Evolutionary conservation across 2,113 vertebrate species (phyloP), one percentile per base, ranked within the genome.

Genomic region (Silurus glanis): DNA sequence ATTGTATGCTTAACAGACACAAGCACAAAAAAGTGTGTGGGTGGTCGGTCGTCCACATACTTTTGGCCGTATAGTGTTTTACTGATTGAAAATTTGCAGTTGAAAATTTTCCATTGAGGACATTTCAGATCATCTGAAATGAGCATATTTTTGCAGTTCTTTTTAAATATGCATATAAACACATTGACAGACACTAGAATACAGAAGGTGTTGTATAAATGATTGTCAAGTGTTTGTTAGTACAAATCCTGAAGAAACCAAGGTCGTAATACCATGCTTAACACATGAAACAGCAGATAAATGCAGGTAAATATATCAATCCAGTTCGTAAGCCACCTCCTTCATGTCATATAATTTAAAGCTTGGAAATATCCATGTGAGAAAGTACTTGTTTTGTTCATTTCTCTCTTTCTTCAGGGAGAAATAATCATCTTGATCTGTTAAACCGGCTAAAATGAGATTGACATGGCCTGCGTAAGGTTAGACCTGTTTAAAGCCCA

Each of bases 381-480:
- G 66, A 85, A 85, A 69, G 75, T 62, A 56, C 75, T 58, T 74
- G 56, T 64, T 76, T 85, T 83, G 85, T 85, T 89, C 89, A 75
- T 87, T 86, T 87, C 81, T 84, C 75, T 72, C 71, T 87, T 89
- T 88, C 85, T 90, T 87, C 55, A 81, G 55, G 80, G 49, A 85
- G 53, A 91, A 92, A 87, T 86, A 87, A 80, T 91, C 91, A 92
- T 86, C 89, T 92, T 90, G 92, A 94, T 93, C 93, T 93, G 89
- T 90, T 89, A 90, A 91, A 90, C 90, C 90, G 87, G 87, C 89
- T 89, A 92, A 94, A 94, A 95, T 95, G 91, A 94, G 93, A 94
- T 94, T 94, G 94, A 94, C 94, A 94, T 91, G 90, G 83, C 88
- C 72, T 80, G 90, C 90, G 89, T 84, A 84, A 89, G 91, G 93